Evolutionary conservation across 1,140 invertebrate species (phyloP), one percentile per base, ranked within the genome.

Genomic region (Achatina immaculata): DNA sequence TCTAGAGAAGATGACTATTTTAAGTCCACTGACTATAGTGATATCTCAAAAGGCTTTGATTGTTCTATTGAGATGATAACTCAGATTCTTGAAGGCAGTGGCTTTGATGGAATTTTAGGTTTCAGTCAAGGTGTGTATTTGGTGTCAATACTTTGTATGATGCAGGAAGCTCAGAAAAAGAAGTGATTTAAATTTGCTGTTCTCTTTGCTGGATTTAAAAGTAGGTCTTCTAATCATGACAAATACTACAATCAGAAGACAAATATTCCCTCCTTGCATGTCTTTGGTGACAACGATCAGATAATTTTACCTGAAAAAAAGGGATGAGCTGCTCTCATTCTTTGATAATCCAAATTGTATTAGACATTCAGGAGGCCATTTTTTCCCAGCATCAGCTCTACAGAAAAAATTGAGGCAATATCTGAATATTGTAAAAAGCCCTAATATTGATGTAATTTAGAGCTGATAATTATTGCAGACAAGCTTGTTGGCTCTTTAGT

Each of bases 101-200:
- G 96, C 36, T 97, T 97, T 92, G 95, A 97, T 93, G 96, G 96
- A 14, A 92, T 97, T 38, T 90, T 97, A 85, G 96, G 96, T 0
- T 98, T 98, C 89, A 97, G 96, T 69, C 96, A 98, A 90, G 96
- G 96, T 71, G 96, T 95, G 38, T 84, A 91, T n/a, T 86, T 93
- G 79, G 87, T 94, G 45, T 94, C 95, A n/a, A 91, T 97, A 58
- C 90, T 97, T 45, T 95, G 95, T 91, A 94, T 94, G 58, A 93
- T 97, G 90, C 94, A 95, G 85, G 93, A 96, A 88, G 93, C 94
- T 91, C 92, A 95, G 94, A 95, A 94, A 68, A 90, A 92, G n/a
- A 83, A 91, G 34, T 93, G 94, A 75, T 97, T 97, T 86, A 93
- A 95, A 83, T 97, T 98, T 93, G 95, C 94, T 36, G 95, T 97